Conservation (phyloP, 2,797 vertebrate genomes). For the Phaenicophaeus curvirostris region DNA sequence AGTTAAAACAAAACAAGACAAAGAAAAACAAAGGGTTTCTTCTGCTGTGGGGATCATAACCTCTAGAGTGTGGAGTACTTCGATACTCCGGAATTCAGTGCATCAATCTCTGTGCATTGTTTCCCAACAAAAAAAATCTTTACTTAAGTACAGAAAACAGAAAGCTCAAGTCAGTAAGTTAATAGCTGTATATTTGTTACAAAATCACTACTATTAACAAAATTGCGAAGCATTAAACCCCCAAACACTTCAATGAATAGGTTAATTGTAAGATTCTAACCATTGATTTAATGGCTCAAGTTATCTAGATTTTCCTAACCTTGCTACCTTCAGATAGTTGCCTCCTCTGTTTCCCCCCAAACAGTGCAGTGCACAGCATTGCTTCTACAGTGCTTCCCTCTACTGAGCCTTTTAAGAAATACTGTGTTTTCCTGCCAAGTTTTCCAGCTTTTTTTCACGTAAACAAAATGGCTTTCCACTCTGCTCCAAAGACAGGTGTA, state of each 20-base stretch:
- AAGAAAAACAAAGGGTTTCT: slow-evolving; percentile 4
- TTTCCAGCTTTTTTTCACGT: background rate
- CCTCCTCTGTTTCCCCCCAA: background rate
- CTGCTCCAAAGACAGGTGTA: background rate
- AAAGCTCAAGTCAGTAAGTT: background rate
- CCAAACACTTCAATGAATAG: background rate
- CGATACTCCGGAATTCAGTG: background rate
- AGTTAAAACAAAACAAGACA: slow-evolving; percentile 32
- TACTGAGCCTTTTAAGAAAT: background rate
- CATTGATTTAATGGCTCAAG: background rate
- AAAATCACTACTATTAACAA: background rate
- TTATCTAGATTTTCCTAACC: background rate
- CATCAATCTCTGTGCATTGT: background rate
- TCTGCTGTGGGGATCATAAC: background rate
- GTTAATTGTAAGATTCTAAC: background rate
- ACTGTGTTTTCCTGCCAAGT: background rate
- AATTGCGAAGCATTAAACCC: background rate
- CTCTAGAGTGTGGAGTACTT: background rate
- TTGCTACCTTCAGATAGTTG: background rate
- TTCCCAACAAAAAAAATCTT: background rate
- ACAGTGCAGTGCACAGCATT: background rate
- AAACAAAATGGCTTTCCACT: background rate
- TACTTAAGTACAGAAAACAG: background rate
- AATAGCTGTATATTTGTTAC: background rate
- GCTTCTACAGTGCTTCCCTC: background rate